Conservation (phyloP, 2,113 vertebrate genomes). For the Pagrus major region DNA sequence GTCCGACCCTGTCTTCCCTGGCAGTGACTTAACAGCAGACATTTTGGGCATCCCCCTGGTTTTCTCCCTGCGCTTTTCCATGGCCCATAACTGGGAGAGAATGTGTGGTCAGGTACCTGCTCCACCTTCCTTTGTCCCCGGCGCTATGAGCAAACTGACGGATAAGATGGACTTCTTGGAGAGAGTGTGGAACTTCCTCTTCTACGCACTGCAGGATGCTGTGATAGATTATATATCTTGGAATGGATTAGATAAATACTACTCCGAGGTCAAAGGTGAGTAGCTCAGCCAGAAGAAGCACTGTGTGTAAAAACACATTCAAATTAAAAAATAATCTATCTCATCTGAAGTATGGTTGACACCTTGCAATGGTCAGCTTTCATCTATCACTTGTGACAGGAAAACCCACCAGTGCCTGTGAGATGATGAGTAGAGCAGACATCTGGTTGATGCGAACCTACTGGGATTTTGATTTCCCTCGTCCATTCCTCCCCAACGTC, state of each 20-base stretch:
- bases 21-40: conserved; percentile 80
- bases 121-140: conserved; percentile 82
- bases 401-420: conserved; percentile 86
- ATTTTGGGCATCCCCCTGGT: conserved; percentile 77
- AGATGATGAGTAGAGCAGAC: conserved; percentile 89
- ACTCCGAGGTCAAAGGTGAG: conserved; percentile 82
- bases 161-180: conserved; percentile 84
- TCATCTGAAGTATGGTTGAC: neutral
- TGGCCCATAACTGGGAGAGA: conserved; percentile 71
- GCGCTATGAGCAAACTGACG: conserved; percentile 75
- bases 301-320: neutral
- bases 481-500: conserved; percentile 91
- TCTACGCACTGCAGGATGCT: conserved; percentile 68
- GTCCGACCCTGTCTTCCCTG: conserved; percentile 67
- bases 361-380: neutral
- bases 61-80: conserved; percentile 73
- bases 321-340: neutral
- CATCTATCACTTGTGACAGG: conserved; percentile 73
- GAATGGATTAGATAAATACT: conserved; percentile 71
- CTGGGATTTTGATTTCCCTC: conserved; percentile 95
- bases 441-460: conserved; percentile 93
- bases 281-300: neutral
- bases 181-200: conserved; percentile 76
- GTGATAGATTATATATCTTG: conserved; percentile 2
- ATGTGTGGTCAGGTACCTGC: conserved; percentile 76